These are phyloP conservation scores for Drosophila saltans DNA, from an alignment of 1,140 invertebrate species.

Conservation along the genomic window DNA sequence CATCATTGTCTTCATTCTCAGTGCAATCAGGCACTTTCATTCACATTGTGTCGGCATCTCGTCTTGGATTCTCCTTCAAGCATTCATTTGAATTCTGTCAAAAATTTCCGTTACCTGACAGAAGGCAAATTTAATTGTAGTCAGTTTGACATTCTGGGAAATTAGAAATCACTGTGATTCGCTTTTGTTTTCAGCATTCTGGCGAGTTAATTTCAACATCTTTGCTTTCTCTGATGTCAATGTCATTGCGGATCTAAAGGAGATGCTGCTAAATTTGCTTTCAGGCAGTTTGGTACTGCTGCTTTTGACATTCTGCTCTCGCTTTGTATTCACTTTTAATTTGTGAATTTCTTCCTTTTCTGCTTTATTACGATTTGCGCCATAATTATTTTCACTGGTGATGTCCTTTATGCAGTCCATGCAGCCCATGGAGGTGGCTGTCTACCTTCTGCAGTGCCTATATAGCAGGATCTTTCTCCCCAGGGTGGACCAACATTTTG, in stretches of 20 bases:
- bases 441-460: neutral
- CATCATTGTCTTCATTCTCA: conserved; percentile 18
- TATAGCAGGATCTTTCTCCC: neutral
- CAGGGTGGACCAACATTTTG: conserved; percentile 52
- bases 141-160: conserved; percentile 54
- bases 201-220: conserved; percentile 32
- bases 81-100: conserved; percentile 78
- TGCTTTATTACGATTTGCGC: conserved; percentile 53
- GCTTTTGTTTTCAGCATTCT: conserved; percentile 33
- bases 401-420: conserved; percentile 17
- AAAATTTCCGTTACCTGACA: conserved; percentile 62
- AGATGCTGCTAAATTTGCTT: conserved; percentile 18
- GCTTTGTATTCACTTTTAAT: conserved; percentile 41
- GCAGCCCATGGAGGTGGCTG: conserved; percentile 24
- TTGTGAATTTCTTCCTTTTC: conserved; percentile 24
- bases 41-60: conserved; percentile 18
- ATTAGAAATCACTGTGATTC: conserved; percentile 38
- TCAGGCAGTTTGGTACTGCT: neutral
- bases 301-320: conserved; percentile 34
- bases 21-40: too few species aligned
- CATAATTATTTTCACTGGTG: conserved; percentile 63
- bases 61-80: conserved; percentile 29
- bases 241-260: conserved; percentile 37
- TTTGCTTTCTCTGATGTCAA: conserved; percentile 47
- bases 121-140: conserved; percentile 68